Conservation (phyloP, 2,888 invertebrate species). For the Watsonalla binaria region DNA sequence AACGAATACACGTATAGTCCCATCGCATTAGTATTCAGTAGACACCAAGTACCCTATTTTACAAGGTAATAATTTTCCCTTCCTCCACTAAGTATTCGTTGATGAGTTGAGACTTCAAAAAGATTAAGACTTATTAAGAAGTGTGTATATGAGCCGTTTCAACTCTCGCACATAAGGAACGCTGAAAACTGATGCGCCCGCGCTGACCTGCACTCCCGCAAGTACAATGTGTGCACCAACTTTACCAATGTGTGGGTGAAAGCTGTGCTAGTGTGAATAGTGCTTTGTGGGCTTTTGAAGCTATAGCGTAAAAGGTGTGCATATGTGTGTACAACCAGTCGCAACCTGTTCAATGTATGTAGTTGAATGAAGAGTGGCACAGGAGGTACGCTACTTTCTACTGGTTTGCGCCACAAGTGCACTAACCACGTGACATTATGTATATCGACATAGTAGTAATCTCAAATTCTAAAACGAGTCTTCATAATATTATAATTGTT, state of each 20-base stretch:
- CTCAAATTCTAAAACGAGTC: constrained; percentile 12
- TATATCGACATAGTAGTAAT: constrained; percentile 37
- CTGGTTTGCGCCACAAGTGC: constrained; percentile 41
- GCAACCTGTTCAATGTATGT: constrained; percentile 67
- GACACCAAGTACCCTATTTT: no score
- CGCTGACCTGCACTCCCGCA: constrained; percentile 64
- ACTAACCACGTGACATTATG: constrained; percentile 43
- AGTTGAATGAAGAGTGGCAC: constrained; percentile 73
- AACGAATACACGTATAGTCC: not conserved
- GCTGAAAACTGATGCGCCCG: constrained; percentile 47
- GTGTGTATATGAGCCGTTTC: not conserved
- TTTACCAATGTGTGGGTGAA: constrained; percentile 33
- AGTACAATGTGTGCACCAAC: constrained; percentile 24
- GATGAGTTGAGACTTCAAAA: not conserved
- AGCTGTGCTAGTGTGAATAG: constrained; percentile 20
- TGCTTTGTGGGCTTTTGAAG: constrained; percentile 23
- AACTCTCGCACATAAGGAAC: not conserved
- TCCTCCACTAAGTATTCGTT: no score
- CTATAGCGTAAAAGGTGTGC: constrained; percentile 18
- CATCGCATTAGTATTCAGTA: not conserved
- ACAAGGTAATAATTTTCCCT: no score
- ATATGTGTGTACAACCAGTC: constrained; percentile 57
- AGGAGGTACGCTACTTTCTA: constrained; percentile 76
- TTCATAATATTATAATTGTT: constrained; percentile 1
- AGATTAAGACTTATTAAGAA: no score